A percentile compares a stretch with the other conserved stretches of the same genome.
Conservation (phyloP, 2,888 invertebrate genomes). For the Peribatodes rhomboidaria region DNA sequence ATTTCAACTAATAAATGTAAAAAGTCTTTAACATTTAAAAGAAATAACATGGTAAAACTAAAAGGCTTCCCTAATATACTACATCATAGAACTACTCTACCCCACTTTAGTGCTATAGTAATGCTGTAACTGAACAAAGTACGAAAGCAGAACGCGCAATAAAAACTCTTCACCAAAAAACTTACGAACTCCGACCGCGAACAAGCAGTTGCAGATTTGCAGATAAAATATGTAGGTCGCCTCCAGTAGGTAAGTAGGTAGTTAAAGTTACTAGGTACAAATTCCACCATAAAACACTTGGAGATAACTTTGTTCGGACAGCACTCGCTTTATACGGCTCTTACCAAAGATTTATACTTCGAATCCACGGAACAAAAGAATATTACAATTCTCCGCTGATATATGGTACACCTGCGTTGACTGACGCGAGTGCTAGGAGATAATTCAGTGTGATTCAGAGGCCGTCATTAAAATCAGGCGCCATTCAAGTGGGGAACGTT, state of each 20-base stretch:
- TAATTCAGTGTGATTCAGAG: conserved; percentile 37
- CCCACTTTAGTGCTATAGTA: background rate
- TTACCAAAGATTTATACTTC: conserved; percentile 61
- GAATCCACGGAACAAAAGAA: conserved; percentile 64
- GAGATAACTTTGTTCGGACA: conserved; percentile 55
- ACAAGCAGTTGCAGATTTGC: conserved; percentile 31
- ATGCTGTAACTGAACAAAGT: background rate
- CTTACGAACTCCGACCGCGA: conserved; percentile 16
- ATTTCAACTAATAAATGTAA: too few species aligned
- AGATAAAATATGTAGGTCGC: conserved; percentile 39
- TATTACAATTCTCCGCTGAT: conserved; percentile 60
- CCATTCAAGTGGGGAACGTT: conserved; percentile 26
- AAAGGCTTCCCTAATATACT: too few species aligned
- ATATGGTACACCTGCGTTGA: conserved; percentile 59
- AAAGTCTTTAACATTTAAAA: too few species aligned
- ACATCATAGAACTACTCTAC: too few species aligned
- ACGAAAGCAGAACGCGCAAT: background rate
- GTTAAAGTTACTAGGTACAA: conserved; percentile 48
- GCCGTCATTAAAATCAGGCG: conserved; percentile 37
- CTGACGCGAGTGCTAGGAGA: conserved; percentile 45
- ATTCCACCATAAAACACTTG: conserved; percentile 50
- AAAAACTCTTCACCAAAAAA: conserved; percentile 10
- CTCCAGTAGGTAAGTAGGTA: conserved; percentile 43
- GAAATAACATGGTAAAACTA: too few species aligned
- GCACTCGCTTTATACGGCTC: conserved; percentile 56